A percentile compares a stretch with the other conserved stretches of the same genome.
These are phyloP conservation scores for Lutraria lutraria DNA, from an alignment of 2,888 invertebrate species.

Conservation along the genomic window DNA sequence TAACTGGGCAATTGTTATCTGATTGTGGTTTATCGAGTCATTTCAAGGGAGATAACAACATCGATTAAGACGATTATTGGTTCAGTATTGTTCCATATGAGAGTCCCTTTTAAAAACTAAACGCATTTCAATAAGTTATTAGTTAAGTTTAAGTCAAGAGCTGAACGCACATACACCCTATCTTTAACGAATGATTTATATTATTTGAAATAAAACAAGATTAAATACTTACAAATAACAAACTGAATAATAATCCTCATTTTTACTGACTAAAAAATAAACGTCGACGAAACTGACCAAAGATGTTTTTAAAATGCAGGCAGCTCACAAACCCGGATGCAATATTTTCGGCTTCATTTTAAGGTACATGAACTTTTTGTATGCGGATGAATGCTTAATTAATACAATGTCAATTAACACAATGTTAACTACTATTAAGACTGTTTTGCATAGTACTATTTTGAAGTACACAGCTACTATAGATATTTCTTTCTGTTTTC, in stretches of 20 bases:
- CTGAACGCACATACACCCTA: no score
- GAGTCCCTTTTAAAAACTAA: no score
- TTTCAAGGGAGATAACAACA: no score
- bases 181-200: no score
- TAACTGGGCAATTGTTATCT: no score
- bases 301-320: no score
- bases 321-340: neutral
- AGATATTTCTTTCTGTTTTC: neutral
- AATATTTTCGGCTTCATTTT: neutral
- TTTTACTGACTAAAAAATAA: neutral
- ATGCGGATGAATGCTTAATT: neutral
- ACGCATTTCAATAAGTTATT: no score
- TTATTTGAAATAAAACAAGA: neutral
- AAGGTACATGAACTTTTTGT: neutral
- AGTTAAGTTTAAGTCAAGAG: no score
- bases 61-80: no score
- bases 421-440: neutral
- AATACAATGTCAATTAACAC: neutral
- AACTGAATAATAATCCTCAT: neutral
- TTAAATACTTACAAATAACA: neutral
- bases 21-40: no score
- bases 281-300: no score
- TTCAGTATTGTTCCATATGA: no score
- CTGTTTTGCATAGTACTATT: neutral
- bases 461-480: neutral